Evolutionary conservation across 2,113 vertebrate species (phyloP), one percentile per base, ranked within the genome.

Genomic region (Microtus oregoni): DNA sequence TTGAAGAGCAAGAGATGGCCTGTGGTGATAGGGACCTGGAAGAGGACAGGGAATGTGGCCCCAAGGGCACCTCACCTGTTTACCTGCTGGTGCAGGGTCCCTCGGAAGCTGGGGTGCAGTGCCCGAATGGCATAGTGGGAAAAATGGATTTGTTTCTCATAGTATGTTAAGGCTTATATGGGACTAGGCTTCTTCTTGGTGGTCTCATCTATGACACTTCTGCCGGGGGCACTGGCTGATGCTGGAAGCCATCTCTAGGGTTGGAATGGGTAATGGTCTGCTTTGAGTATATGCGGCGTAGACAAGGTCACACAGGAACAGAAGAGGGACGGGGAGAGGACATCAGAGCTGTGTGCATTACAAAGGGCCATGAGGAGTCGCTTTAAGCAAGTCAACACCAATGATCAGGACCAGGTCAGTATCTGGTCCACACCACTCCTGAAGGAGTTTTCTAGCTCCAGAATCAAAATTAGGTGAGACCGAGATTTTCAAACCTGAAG

Each of bases 101-200:
- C 32, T 50, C 0, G 0, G 24, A 65, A 20, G 19, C 47, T 58
- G 15, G 20, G 15, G 38, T 38, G 20, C 5, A 68, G 22, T 9
- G 19, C 15, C 19, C 0, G 0, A 41, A 19, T 5, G 5, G 2
- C 58, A 22, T 26, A 65, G 61, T 5, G 4, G 35, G 7, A 38
- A 32, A 41, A 63, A 44, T 15, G 4, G 30, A 38, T 4, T 24
- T 55, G 28, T 19, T 50, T 35, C 47, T 61, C 38, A 35, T 41
- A 22, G 17, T 15, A 5, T 35, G 17, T 58, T 58, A 38, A 38
- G 17, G 73, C 12, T 35, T 35, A 19, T 8, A 3, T 8, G 24
- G 41, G 20, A 3, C 61, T 41, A 13, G 11, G 19, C 58, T 87
- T 35, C 35, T 68, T 1, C 5, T 5, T 61, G 8, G 75, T 1